Evolutionary conservation across 2,797 vertebrate genomes (phyloP), one percentile per base, ranked within the genome.

Genomic region (Sebastes diaconus): DNA sequence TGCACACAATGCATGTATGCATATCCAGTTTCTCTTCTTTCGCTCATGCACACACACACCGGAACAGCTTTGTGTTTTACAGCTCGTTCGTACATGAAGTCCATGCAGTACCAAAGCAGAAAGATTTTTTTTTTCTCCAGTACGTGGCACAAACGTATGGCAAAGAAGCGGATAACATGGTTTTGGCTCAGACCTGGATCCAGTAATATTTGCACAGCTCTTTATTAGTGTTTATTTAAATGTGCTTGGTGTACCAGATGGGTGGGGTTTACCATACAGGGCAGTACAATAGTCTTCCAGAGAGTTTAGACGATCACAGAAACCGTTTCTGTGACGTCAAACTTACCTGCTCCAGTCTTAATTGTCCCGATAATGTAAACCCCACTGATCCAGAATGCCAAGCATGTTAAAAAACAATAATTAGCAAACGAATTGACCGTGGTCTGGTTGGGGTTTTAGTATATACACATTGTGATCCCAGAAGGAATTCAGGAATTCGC

Each of bases 51-150:
- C 34, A 36, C 80, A 30, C 80, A 76, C 68, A 79, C 83, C 27
- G 29, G 66, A 84, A 86, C 85, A 85, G 77, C 80, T 81, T 86
- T 54, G 66, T 79, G 83, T 84, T 86, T 81, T 85, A 86, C 84
- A 89, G 84, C 84, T 73, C 59, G 81, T 90, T 71, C 78, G 76
- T 71, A 90, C 84, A 90, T 81, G 76, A 87, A 82, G 83, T 93
- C 91, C 95, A 95, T 95, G 95, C 94, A 95, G 94, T 91, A 94
- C 91, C 90, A 87, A 92, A 90, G 88, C 84, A 79, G 72, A 87
- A 76, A 58, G 68, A 86, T 59, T 59, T 34, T 13, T 13, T 6
- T 86, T 39, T 52, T 79, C 75, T 89, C 82, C 85, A 79, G 88
- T 83, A 90, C 76, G 79, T 86, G 88, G 93, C 93, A 93, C 87